These are phyloP conservation scores for Neuroterus valhalla DNA, from an alignment of 1,140 invertebrate species.

Conservation along the genomic window DNA sequence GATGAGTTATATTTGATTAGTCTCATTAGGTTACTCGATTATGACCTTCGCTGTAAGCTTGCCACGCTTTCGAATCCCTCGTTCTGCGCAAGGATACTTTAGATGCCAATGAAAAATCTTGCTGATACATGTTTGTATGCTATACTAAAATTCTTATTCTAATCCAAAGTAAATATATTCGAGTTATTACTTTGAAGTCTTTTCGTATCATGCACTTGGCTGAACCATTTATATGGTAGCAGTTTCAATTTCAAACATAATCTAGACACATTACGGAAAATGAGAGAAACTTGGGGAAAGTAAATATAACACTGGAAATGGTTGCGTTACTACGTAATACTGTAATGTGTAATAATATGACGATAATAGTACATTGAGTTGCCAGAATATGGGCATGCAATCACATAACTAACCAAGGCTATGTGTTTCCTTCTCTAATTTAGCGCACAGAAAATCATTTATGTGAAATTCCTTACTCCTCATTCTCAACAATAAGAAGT, in stretches of 20 bases:
- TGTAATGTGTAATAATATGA: slow-evolving; percentile 49
- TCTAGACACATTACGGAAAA: slow-evolving; percentile 66
- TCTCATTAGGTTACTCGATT: slow-evolving; percentile 19
- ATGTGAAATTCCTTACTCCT: no score
- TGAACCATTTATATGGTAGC: slow-evolving; percentile 49
- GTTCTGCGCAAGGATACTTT: slow-evolving; percentile 4
- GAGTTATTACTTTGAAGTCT: background rate
- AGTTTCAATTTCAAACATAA: slow-evolving; percentile 66
- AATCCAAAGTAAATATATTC: background rate
- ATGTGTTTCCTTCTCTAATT: background rate
- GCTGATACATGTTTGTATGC: background rate
- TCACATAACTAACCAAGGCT: slow-evolving; percentile 34
- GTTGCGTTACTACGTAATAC: slow-evolving; percentile 58
- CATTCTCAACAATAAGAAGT: no score
- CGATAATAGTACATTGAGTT: slow-evolving; percentile 52
- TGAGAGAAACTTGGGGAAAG: slow-evolving; percentile 71
- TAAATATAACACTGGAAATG: slow-evolving; percentile 60
- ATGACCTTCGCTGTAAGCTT: slow-evolving; percentile 1
- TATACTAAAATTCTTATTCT: background rate
- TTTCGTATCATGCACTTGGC: background rate
- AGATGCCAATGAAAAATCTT: background rate
- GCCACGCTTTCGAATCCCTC: slow-evolving; percentile 21
- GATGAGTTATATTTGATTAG: slow-evolving; percentile 30
- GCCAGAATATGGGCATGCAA: slow-evolving; percentile 53
- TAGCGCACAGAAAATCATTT: background rate